phyloP scores from a whole-genome alignment of 2,797 vertebrate species.

The Siniperca undulata region DNA sequence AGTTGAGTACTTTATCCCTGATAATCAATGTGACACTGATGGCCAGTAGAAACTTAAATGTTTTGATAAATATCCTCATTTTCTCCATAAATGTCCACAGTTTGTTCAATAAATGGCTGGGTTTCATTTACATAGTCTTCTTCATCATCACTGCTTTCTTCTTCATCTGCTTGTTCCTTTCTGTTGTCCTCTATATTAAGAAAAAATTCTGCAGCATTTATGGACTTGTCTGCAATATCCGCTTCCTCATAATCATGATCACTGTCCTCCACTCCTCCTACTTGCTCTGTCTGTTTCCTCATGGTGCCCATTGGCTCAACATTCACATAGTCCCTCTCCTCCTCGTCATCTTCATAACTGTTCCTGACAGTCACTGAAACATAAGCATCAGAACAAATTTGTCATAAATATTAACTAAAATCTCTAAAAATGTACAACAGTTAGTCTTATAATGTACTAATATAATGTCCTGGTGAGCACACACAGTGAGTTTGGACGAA shows the following conservation, averaged over 20 bases:
- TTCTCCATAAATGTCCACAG: too few relatives aligned
- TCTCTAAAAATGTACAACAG: too few relatives aligned
- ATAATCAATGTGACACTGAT: too few relatives aligned
- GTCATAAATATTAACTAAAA: not conserved
- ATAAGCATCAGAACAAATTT: not conserved
- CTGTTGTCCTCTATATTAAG: not conserved
- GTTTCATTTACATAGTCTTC: too few relatives aligned
- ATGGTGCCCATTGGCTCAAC: not conserved
- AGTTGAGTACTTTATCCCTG: too few relatives aligned
- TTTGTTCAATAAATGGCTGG: too few relatives aligned
- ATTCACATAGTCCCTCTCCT: not conserved
- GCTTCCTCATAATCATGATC: not conserved
- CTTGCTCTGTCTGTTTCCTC: too few relatives aligned
- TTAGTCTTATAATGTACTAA: not conserved
- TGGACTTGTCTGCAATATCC: not conserved
- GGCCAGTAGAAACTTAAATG: too few relatives aligned
- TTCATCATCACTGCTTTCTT: too few relatives aligned
- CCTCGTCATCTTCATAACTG: not conserved
- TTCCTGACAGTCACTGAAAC: not conserved
- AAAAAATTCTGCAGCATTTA: not conserved
- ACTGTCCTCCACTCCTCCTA: accelerated
- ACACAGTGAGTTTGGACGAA: slow-evolving; percentile 19
- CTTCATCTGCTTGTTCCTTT: too few relatives aligned
- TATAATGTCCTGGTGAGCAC: not conserved
- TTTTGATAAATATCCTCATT: too few relatives aligned